phyloP scores from a whole-genome alignment of 2,113 vertebrate genomes.

The Axis porcinus region DNA sequence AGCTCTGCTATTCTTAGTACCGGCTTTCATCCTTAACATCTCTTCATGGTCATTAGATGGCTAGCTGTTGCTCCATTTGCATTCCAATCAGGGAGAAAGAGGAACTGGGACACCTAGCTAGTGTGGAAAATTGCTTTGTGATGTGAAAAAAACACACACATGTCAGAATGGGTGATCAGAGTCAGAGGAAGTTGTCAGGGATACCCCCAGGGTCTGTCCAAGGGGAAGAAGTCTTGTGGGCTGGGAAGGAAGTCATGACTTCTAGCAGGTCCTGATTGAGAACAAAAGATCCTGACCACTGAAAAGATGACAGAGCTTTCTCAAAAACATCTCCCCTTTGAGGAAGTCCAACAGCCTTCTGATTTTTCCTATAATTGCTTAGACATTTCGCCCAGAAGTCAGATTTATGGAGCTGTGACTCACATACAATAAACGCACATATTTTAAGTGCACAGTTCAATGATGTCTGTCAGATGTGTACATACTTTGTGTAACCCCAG shows the following conservation, averaged over 20 bases:
- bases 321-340: neutral
- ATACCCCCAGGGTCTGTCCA: neutral
- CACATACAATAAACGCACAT: neutral
- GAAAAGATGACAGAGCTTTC: neutral
- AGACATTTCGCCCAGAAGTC: neutral
- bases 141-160: neutral
- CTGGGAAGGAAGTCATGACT: too few relatives aligned
- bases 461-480: neutral
- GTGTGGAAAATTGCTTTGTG: neutral
- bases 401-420: neutral
- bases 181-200: accelerated
- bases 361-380: neutral
- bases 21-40: neutral
- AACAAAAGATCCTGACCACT: neutral
- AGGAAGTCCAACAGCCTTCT: neutral
- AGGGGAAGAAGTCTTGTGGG: neutral
- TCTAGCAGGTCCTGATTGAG: neutral
- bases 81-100: neutral
- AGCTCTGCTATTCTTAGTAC: neutral
- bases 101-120: neutral
- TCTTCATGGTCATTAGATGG: neutral
- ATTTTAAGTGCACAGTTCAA: neutral
- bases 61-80: neutral
- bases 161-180: neutral
- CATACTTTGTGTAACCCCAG: neutral